Evolutionary conservation across 35 echinoderm and acorn worm genomes (phyloP), one percentile per base, ranked within the genome.

Genomic region (Heliocidaris erythrogramma): DNA sequence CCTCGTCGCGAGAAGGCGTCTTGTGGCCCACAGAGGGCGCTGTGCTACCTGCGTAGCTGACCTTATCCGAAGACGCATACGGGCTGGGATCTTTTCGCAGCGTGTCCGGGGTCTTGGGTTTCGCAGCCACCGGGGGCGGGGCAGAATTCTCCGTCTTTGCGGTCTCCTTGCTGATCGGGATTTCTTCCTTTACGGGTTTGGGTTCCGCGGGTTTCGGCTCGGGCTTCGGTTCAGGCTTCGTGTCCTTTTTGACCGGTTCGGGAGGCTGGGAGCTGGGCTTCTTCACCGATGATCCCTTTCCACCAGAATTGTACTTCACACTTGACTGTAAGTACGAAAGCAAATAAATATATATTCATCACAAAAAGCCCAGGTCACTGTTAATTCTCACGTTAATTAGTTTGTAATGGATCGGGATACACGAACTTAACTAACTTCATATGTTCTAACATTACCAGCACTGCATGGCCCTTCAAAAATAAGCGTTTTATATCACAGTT

Each of bases 81-180:
- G 10, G 86, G 9, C 0, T 88, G 5, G 86, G 29, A 48, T 88
- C 86, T 88, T 31, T 31, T 9, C 47, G 30, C 30, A 88, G 30
- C 86, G 86, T 32, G 85, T 87, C 85, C 85, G 85, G 85, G 18
- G 85, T 87, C 29, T 87, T 87, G 18, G 85, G 85, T 42, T 87
- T 87, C 85, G 18, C 21, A 11, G 85, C n/a, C 9, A 88, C 86
- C 86, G 31, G 86, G 2, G 86, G 86, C 7, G 86, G 86, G 86
- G 86, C 86, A 32, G 86, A 88, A 13, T 88, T 88, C 18, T 88
- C 86, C 10, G 86, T 31, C 86, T 31, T 32, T 12, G 86, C 86
- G 2, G 17, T 16, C 30, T 32, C 47, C 60, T 18, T 16, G 14
- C 5, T 27, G 60, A 69, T 69, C 24, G 60, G 60, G 24, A 69